These are phyloP conservation scores for Fringilla coelebs DNA, from an alignment of 2,797 vertebrate species.

Conservation along the genomic window DNA sequence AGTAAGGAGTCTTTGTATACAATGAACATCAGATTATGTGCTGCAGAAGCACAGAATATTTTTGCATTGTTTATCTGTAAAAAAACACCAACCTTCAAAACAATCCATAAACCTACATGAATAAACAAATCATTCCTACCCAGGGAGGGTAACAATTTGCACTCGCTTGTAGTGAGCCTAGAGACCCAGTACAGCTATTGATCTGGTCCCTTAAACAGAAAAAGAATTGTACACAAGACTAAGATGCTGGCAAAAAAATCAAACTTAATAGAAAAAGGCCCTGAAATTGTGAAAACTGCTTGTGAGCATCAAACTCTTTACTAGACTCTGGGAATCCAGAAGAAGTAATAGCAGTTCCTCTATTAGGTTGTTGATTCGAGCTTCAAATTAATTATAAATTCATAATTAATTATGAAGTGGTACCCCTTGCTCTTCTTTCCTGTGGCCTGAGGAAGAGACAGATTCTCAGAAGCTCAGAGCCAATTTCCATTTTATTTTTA, in stretches of 20 bases:
- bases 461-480: constrained; percentile 59
- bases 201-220: neutral
- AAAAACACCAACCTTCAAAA: neutral
- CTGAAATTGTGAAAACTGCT: constrained; percentile 5
- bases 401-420: constrained; percentile 63
- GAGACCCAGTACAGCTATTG: neutral
- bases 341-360: neutral
- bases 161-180: neutral
- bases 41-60: neutral
- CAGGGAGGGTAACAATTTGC: neutral
- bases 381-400: constrained; percentile 68
- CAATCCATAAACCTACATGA: neutral
- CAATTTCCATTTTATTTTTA: constrained; percentile 69
- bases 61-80: neutral
- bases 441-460: constrained; percentile 36
- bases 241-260: neutral
- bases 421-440: constrained; percentile 60
- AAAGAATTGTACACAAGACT: neutral
- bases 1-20: neutral
- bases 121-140: neutral
- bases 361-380: constrained; percentile 12
- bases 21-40: neutral
- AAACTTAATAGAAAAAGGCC: constrained; percentile 9
- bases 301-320: neutral
- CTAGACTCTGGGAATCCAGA: neutral